A percentile compares a stretch with the other conserved stretches of the same genome.
These are phyloP conservation scores for Acanthosepion pharaonis DNA, from an alignment of 2,888 invertebrate species.

Conservation along the genomic window DNA sequence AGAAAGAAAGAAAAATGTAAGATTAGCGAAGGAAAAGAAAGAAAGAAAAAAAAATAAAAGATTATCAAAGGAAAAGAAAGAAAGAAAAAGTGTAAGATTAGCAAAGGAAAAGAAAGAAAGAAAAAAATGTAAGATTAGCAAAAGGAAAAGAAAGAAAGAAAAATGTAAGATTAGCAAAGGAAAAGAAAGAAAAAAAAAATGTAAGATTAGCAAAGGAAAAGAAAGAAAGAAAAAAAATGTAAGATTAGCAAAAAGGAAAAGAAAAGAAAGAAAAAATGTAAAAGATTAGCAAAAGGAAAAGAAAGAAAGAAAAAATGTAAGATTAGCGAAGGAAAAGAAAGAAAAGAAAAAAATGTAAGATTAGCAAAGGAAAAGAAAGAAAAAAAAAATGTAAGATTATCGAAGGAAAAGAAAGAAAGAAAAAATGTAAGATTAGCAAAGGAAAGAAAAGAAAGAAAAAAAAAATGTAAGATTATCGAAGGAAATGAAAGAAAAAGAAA, in stretches of 20 bases:
- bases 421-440: too few relatives aligned
- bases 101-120: background rate
- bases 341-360: too few relatives aligned
- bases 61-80: too few relatives aligned
- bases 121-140: too few relatives aligned
- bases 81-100: background rate
- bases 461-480: background rate
- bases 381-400: background rate
- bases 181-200: background rate
- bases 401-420: background rate
- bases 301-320: background rate
- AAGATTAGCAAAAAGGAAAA: background rate
- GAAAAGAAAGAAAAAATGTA: background rate
- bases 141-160: background rate
- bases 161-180: background rate
- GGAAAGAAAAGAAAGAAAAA: background rate
- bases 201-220: too few relatives aligned
- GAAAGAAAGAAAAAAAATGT: background rate
- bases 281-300: too few relatives aligned
- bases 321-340: background rate
- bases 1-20: background rate
- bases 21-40: background rate
- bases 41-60: too few relatives aligned
- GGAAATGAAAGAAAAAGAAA: background rate
- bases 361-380: too few relatives aligned